Evolutionary conservation across 1,140 invertebrate species (phyloP), one percentile per base, ranked within the genome.

Genomic region (Hypothenemus hampei): DNA sequence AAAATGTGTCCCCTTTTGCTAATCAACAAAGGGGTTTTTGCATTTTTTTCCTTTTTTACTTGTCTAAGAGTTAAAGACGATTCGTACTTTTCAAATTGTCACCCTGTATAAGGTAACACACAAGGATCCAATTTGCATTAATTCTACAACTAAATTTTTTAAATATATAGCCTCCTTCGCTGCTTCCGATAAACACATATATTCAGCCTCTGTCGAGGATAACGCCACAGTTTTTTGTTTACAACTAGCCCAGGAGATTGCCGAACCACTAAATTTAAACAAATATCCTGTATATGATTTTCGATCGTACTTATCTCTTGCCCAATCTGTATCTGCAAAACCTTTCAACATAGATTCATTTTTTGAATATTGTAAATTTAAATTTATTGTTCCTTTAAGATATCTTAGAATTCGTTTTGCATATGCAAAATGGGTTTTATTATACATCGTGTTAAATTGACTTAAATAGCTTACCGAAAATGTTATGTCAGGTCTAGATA

Each of bases 381-480:
- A 13, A 21, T n/a, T 31, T 19, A 21, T 41, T 29, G 10, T 44
- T 21, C 56, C 60, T 46, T 67, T 55, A 3, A 74, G 22, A 57
- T 73, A 60, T 6, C 16, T 41, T 6, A 77, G 63, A 62, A 75
- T 65, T 58, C 73, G 71, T 68, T 72, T 74, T 51, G 57, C 72
- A 73, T 53, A 66, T 53, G 63, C 73, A 65, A 59, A 67, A 58
- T 26, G 69, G 62, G 51, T 72, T 74, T 64, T 66, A 70, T 60
- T 60, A 39, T 44, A 66, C 16, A 19, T 26, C n/a, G 59, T 62
- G 21, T 63, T 67, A 53, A 65, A 72, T 50, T 69, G 65, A 33
- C 65, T 66, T 15, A 71, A 35, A 16, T 59, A 52, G 46, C 56
- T 64, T 0, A 71, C 65, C 20, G 65, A 57, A 64, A 60, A 72